Conservation (phyloP, 1,140 invertebrate species). For the Hycleus cichorii region DNA sequence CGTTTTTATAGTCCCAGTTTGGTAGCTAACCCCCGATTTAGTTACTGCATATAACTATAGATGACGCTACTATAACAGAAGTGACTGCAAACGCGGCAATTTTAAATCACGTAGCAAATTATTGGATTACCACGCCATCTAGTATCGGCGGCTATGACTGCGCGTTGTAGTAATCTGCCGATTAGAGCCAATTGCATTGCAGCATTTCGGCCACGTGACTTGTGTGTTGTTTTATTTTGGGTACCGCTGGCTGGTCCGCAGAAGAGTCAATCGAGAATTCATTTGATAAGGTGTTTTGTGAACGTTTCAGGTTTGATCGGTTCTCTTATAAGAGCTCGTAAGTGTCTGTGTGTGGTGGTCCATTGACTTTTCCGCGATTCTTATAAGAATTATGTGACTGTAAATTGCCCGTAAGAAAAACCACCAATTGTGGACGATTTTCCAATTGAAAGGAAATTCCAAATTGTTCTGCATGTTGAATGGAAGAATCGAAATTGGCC, state of each 20-base stretch:
- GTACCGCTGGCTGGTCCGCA: conserved; percentile 24
- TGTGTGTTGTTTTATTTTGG: conserved; percentile 26
- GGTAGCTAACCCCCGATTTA: too few relatives aligned
- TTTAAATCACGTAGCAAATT: too few relatives aligned
- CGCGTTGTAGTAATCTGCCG: too few relatives aligned
- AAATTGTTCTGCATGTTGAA: conserved; percentile 28
- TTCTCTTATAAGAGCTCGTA: neutral
- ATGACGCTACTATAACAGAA: too few relatives aligned
- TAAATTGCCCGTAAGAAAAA: too few relatives aligned
- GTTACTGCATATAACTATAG: too few relatives aligned
- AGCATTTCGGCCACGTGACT: conserved; percentile 13
- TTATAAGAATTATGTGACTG: neutral
- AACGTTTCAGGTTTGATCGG: neutral
- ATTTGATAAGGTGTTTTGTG: neutral
- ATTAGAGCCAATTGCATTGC: neutral
- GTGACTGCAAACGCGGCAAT: too few relatives aligned
- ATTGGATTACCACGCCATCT: too few relatives aligned
- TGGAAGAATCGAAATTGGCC: conserved; percentile 22
- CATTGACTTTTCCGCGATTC: too few relatives aligned
- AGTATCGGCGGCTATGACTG: too few relatives aligned
- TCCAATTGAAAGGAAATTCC: neutral
- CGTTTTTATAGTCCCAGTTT: too few relatives aligned
- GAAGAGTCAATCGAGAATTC: conserved; percentile 7
- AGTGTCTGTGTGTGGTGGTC: neutral
- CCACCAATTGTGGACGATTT: neutral